A percentile compares a stretch with the other conserved stretches of the same genome.
Conservation (phyloP, 1,140 invertebrate genomes). For the Octopus bimaculoides region DNA sequence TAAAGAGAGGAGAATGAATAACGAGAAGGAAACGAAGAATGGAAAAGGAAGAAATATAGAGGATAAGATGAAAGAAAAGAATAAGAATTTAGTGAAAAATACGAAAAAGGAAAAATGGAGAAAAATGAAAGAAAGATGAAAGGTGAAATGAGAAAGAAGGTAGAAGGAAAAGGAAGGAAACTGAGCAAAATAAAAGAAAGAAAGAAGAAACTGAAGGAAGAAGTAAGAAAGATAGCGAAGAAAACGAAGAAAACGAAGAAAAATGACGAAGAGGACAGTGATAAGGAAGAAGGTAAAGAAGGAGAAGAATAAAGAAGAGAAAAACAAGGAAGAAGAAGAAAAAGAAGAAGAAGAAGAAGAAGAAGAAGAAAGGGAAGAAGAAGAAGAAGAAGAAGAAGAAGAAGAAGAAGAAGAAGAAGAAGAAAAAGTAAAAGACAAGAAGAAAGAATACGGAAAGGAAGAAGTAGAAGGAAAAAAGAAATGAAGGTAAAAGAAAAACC, state of each 20-base stretch:
- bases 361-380: conserved; percentile 2
- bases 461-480: neutral
- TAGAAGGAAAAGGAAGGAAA: neutral
- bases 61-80: conserved; percentile 4
- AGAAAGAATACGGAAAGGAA: neutral
- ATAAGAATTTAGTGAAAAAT: neutral
- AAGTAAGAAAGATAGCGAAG: conserved; percentile 3
- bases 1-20: conserved; percentile 5
- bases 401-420: neutral
- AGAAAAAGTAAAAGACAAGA: neutral
- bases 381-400: conserved; percentile 7
- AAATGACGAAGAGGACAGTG: neutral
- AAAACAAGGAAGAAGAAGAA: conserved; percentile 6
- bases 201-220: conserved; percentile 12
- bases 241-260: conserved; percentile 5
- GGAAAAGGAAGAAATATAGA: conserved; percentile 5
- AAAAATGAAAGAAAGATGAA: neutral
- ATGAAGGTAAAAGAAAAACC: conserved; percentile 9
- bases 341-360: conserved; percentile 10
- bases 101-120: neutral
- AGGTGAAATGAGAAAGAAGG: neutral
- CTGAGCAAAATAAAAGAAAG: neutral
- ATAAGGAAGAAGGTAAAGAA: neutral
- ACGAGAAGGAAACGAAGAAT: neutral
- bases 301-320: neutral